phyloP scores from a whole-genome alignment of 1,140 invertebrate species.

The Heliconius hermathena region DNA sequence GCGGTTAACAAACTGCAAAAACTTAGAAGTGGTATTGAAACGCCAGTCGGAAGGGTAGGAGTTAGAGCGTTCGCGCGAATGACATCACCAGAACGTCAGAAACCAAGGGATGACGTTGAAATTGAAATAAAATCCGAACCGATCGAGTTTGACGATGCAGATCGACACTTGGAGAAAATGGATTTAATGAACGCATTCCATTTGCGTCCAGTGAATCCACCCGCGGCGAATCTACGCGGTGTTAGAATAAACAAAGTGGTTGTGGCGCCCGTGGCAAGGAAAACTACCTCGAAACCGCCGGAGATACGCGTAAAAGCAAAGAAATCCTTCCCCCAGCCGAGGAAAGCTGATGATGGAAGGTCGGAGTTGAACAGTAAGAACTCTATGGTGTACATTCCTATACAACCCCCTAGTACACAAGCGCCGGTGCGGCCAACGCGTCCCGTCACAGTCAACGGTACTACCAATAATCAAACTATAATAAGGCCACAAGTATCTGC shows the following conservation, averaged over 20 bases:
- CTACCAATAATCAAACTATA: constrained; percentile 19
- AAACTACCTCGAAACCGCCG: constrained; percentile 42
- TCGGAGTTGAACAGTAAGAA: constrained; percentile 72
- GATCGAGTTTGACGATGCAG: constrained; percentile 67
- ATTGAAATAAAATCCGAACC: constrained; percentile 75
- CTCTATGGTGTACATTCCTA: constrained; percentile 78
- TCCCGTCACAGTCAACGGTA: constrained; percentile 40
- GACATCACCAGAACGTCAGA: constrained; percentile 55
- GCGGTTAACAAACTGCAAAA: constrained; percentile 57
- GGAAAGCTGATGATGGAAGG: constrained; percentile 61
- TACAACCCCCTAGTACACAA: constrained; percentile 67
- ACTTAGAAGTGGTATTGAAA: constrained; percentile 47
- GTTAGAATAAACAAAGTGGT: constrained; percentile 70
- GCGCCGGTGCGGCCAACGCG: constrained; percentile 52
- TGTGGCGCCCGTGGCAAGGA: constrained; percentile 44
- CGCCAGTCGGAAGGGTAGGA: constrained; percentile 61
- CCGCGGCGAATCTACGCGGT: constrained; percentile 54
- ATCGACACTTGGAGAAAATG: constrained; percentile 65
- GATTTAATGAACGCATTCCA: constrained; percentile 71
- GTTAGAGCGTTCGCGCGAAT: constrained; percentile 72
- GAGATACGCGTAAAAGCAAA: constrained; percentile 59
- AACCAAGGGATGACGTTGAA: constrained; percentile 49
- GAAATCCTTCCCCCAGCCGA: constrained; percentile 69
- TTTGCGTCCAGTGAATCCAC: constrained; percentile 61
- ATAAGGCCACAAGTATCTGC: constrained; percentile 34